Conservation (phyloP, 2,113 vertebrate genomes). For the Python bivittatus region DNA sequence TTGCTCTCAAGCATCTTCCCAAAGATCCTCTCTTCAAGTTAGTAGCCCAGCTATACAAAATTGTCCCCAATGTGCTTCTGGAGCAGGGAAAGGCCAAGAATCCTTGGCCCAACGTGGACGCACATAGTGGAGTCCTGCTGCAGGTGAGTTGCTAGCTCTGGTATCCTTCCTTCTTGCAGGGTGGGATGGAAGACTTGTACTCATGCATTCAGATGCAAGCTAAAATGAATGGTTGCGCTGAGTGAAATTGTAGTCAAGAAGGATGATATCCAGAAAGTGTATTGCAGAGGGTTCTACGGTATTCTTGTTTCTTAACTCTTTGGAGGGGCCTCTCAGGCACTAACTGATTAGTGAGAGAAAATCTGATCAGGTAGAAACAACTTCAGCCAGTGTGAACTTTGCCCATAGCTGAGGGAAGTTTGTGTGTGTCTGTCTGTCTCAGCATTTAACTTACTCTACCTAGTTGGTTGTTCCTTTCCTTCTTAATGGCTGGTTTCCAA, state of each 20-base stretch:
- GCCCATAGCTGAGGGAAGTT: neutral
- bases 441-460: neutral
- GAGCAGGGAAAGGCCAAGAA: constrained; percentile 98
- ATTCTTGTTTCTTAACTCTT: neutral
- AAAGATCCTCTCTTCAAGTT: constrained; percentile 93
- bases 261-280: neutral
- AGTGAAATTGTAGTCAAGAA: neutral
- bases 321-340: neutral
- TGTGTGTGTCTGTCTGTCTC: neutral
- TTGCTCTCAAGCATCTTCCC: constrained; percentile 93
- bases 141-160: constrained; percentile 78
- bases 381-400: neutral
- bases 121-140: constrained; percentile 94
- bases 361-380: neutral
- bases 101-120: constrained; percentile 98
- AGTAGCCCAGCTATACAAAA: constrained; percentile 95
- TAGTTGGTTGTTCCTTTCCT: neutral
- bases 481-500: neutral
- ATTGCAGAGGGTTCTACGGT: neutral
- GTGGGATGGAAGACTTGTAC: neutral
- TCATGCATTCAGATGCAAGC: neutral
- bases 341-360: neutral
- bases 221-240: neutral
- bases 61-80: constrained; percentile 91
- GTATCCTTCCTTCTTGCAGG: neutral